phyloP scores from a whole-genome alignment of 1,140 invertebrate species.

The Megathymus violae region DNA sequence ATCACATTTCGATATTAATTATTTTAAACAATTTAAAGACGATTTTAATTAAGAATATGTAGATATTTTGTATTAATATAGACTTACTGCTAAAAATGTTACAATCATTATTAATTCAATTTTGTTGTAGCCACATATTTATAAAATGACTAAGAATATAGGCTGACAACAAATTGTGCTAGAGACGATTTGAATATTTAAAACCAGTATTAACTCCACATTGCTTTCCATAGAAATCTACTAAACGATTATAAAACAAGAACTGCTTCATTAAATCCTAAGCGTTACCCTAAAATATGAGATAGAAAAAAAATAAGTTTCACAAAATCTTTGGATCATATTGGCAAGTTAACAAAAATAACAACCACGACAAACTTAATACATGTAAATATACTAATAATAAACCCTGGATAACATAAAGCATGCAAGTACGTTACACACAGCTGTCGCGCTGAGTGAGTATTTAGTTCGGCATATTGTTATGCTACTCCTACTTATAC shows the following conservation, averaged over 20 bases:
- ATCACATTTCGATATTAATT: too few relatives aligned
- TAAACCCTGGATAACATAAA: not conserved
- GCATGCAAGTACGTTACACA: not conserved
- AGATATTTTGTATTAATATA: too few relatives aligned
- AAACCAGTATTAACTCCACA: too few relatives aligned
- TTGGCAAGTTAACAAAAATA: constrained; percentile 53
- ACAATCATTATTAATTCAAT: too few relatives aligned
- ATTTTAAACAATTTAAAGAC: too few relatives aligned
- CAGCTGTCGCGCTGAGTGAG: not conserved
- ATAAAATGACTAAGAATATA: too few relatives aligned
- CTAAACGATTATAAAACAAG: constrained; percentile 4
- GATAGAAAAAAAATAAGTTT: constrained; percentile 45
- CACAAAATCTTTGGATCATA: constrained; percentile 59
- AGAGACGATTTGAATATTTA: too few relatives aligned
- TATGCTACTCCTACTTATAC: not conserved
- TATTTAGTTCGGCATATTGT: constrained; percentile 11
- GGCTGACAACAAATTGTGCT: too few relatives aligned
- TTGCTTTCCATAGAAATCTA: too few relatives aligned
- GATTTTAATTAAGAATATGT: too few relatives aligned
- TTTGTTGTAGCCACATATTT: too few relatives aligned
- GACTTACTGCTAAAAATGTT: too few relatives aligned
- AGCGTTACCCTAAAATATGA: constrained; percentile 13
- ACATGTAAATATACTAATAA: constrained; percentile 9
- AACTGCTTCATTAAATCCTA: not conserved
- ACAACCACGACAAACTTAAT: constrained; percentile 51